Evolutionary conservation across 2,113 vertebrate species (phyloP), one percentile per base, ranked within the genome.

Genomic region (Zosterops hypoxanthus): DNA sequence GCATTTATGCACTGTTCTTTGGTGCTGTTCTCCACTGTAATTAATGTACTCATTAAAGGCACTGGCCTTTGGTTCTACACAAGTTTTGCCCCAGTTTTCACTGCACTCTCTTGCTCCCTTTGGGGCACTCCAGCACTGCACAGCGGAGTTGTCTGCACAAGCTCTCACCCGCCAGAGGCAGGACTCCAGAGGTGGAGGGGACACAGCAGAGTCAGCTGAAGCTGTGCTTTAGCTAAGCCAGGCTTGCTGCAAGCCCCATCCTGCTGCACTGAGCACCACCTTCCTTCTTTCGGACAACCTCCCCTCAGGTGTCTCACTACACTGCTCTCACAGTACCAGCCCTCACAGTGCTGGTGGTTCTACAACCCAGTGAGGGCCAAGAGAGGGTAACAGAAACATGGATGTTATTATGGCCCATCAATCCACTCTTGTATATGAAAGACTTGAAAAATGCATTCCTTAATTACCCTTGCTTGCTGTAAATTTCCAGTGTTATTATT

Each of bases 391-490:
- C 24, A 76, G 14, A 71, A 76, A 20, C 9, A 20, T 7, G 33
- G 57, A 52, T 31, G 8, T 34, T 49, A n/a, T 50, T 42, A 31
- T 22, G 23, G 52, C 24, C 44, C 29, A 86, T 39, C 69, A 47
- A 28, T 70, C 47, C 13, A 19, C 13, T 86, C 33, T 56, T 3
- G 9, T 5, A 23, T 22, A 60, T 15, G 21, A 66, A 26, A 49
- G 24, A 65, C 10, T 6, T 17, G n/a, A 44, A 90, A 96, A 97
- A 95, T 61, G 39, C 53, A 94, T 93, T 68, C 33, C 24, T 84
- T 97, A 77, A 95, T 92, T 79, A 87, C 49, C 61, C 59, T 53
- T 88, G 16, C 41, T 85, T 68, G 57, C 86, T 94, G 76, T 90
- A 80, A 73, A 88, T 86, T 95, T 96, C 69, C 82, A 95, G 47